Evolutionary conservation across 2,888 invertebrate species (phyloP), one percentile per base, ranked within the genome.

Genomic region (Torymus aiolomorphi): DNA sequence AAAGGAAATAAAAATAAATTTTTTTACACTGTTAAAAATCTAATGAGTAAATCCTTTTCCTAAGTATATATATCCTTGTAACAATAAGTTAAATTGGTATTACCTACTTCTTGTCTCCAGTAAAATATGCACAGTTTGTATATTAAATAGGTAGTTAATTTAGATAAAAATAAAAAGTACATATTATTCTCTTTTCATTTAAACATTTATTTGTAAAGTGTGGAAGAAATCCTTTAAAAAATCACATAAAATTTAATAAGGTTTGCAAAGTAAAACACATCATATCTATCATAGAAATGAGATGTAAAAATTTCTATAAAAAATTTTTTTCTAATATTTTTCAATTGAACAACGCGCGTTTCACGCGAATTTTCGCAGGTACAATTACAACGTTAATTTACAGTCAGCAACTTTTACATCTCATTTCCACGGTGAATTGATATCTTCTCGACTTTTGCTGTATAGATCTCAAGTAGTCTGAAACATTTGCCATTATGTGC

Each of bases 151-250:
- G 16, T 61, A 69, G 2, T 63, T 31, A 57, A n/a, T 16, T 14
- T 57, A 18, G 69, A 3, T 18, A 20, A 8, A 65, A 76, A 74
- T 73, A 63, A 76, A 49, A 18, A 72, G 57, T 3, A 51, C 20
- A 18, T 16, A 42, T 31, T 3, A 65, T 12, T 51, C 56, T 42
- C 12, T 56, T 66, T 76, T 62, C 62, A 62, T 79, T 81, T 74
- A 74, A 81, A 81, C 76, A 76, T 81, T 81, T 81, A 79, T 81
- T 81, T 81, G 52, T 81, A 76, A 79, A 76, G 56, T 78, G 76
- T 78, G 78, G 75, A 78, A 81, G 76, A 81, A 78, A 69, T 56
- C 31, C 67, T 54, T 62, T 63, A 65, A 75, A 61, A 65, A 65
- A 70, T 79, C 63, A 80, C 70, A 74, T 67, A 69, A 42, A 72